phyloP scores from a whole-genome alignment of 2,113 vertebrate genomes.

The Cryptotis parvus region DNA sequence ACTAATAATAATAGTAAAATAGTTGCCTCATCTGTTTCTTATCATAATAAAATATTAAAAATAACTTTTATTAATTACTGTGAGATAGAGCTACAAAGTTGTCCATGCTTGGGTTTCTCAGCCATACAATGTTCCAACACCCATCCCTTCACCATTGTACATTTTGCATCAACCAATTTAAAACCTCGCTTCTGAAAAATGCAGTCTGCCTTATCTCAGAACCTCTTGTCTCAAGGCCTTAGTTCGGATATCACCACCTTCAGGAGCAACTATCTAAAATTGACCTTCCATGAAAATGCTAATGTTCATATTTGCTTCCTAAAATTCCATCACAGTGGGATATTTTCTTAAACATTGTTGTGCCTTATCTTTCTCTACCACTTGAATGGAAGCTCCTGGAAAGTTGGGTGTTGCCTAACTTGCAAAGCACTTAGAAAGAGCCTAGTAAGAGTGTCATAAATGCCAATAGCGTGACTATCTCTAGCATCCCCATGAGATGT shows the following conservation, averaged over 20 bases:
- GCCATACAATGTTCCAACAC: no score
- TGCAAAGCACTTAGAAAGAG: background rate
- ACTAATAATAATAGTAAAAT: no score
- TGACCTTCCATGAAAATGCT: background rate
- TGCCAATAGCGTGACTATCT: background rate
- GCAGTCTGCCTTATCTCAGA: background rate
- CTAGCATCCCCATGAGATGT: background rate
- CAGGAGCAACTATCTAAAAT: background rate
- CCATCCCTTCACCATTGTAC: no score
- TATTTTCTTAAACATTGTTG: background rate
- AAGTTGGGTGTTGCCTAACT: background rate
- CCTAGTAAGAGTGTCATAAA: background rate
- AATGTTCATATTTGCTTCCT: background rate
- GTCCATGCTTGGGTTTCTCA: no score
- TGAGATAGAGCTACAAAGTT: no score
- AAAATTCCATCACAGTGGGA: background rate
- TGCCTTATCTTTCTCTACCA: background rate
- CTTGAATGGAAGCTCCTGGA: background rate
- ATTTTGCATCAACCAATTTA: background rate
- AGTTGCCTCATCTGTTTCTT: no score
- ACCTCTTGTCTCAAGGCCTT: background rate
- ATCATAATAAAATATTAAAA: no score
- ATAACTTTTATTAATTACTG: no score
- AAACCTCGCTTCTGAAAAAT: conserved; percentile 13
- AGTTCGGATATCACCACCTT: background rate